Conservation (phyloP, 2,797 vertebrate species). For the Champsocephalus esox region DNA sequence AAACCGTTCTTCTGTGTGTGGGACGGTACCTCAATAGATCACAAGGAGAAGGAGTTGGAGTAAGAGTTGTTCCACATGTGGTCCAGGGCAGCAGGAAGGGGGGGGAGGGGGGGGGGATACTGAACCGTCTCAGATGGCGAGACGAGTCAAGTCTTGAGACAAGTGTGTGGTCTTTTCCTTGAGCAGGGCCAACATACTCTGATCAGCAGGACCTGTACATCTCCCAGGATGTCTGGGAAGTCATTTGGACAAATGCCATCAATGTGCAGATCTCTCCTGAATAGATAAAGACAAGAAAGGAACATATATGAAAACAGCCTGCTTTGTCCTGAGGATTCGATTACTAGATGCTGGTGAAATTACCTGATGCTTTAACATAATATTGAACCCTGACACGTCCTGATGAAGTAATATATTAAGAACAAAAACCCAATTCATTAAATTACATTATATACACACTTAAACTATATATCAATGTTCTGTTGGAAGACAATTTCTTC, state of each 20-base stretch:
- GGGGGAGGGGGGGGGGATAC: conserved; percentile 58
- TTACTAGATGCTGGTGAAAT: background rate
- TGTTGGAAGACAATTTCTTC: background rate
- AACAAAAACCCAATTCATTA: background rate
- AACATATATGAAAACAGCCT: background rate
- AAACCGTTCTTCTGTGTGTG: conserved; percentile 50
- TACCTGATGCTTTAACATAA: background rate
- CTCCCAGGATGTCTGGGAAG: conserved; percentile 57
- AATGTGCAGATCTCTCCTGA: conserved; percentile 36
- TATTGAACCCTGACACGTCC: background rate
- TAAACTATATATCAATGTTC: background rate
- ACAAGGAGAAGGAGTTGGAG: conserved; percentile 42
- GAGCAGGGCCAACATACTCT: conserved; percentile 38
- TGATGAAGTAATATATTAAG: background rate
- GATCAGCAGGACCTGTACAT: conserved; percentile 24
- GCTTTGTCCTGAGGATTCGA: background rate
- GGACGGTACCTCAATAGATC: conserved; percentile 42
- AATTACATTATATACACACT: background rate
- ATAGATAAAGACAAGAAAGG: conserved; percentile 32
- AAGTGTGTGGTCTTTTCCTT: conserved; percentile 29
- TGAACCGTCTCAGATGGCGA: conserved; percentile 28
- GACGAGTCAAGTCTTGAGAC: conserved; percentile 25
- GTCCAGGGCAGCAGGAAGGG: conserved; percentile 47
- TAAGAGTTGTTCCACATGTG: conserved; percentile 39
- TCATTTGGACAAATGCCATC: conserved; percentile 44